phyloP scores from a whole-genome alignment of 2,797 vertebrate genomes.

The Microctenopoma lineatum region DNA sequence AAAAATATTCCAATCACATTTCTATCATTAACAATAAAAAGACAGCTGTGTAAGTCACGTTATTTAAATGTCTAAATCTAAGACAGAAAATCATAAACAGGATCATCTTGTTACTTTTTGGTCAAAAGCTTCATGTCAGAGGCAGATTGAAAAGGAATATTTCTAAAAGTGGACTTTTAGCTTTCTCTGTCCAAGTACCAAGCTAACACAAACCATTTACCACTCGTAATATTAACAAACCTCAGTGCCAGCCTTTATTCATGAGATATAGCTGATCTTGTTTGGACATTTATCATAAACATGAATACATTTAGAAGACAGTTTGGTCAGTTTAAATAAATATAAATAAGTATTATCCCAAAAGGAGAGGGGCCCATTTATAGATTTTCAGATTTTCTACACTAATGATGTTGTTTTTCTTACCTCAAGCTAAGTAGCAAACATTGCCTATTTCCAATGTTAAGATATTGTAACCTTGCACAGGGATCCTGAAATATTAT shows the following conservation, averaged over 20 bases:
- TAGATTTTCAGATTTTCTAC: conserved; percentile 20
- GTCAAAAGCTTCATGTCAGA: conserved; percentile 26
- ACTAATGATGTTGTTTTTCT: conserved; percentile 8
- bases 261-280: conserved; percentile 25
- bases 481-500: not conserved
- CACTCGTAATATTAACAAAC: conserved; percentile 47
- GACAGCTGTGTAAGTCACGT: conserved; percentile 25
- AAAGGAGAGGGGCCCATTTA: conserved; percentile 11
- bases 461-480: not conserved
- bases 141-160: conserved; percentile 32
- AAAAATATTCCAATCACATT: not conserved
- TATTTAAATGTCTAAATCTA: conserved; percentile 38
- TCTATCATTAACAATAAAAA: conserved; percentile 12
- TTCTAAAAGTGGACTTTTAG: conserved; percentile 11
- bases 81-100: conserved; percentile 8
- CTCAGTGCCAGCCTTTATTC: conserved; percentile 23
- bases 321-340: conserved; percentile 21
- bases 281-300: conserved; percentile 50
- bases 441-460: conserved; percentile 8
- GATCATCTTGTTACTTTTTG: conserved; percentile 8
- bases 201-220: conserved; percentile 25
- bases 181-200: conserved; percentile 15
- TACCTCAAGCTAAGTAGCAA: conserved; percentile 14
- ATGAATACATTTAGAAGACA: conserved; percentile 20
- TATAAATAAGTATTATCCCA: conserved; percentile 23